Evolutionary conservation across 2,797 vertebrate genomes (phyloP), one percentile per base, ranked within the genome.

Genomic region (Erpetoichthys calabaricus): DNA sequence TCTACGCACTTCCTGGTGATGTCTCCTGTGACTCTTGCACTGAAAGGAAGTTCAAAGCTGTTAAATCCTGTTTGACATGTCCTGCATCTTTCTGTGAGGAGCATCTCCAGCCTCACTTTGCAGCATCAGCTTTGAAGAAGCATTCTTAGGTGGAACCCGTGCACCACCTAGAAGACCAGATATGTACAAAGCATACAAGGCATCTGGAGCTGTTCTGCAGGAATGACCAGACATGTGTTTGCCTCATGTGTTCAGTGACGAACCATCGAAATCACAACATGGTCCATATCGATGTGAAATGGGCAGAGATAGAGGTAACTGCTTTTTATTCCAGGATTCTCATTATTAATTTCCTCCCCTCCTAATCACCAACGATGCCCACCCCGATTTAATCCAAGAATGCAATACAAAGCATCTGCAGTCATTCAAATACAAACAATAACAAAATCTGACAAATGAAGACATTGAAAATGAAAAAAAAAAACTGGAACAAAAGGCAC

Each of bases 1-100:
- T 50, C 42, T 41, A 45, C 6, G 64, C 46, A 0, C 60, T 60
- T 6, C 62, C 71, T 4, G 45, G 44, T 41, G 70, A 77, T 0
- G 51, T 71, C 25, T 52, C 68, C 4, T 74, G 75, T 0, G 69
- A 76, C 56, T 67, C 72, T 55, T 73, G 71, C 3, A 45, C 58
- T 10, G 44, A 64, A 0, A 58, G 55, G 43, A 67, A 74, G 58
- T 57, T 69, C 44, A 63, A 46, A 8, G 64, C 73, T 0, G 5
- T 65, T 45, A 72, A 70, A 63, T 76, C 67, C 0, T 73, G 71
- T 63, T 61, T 73, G 59, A 63, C 67, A 8, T 73, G 72, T 49
- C 5, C 59, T 59, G 71, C 66, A 42, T 71, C 70, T 42, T 61
- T 70, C 42, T 73, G 72, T 0, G 63, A 73, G 53, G 63, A 63